phyloP scores from a whole-genome alignment of 2,797 vertebrate species.

The Sebastes diaconus region DNA sequence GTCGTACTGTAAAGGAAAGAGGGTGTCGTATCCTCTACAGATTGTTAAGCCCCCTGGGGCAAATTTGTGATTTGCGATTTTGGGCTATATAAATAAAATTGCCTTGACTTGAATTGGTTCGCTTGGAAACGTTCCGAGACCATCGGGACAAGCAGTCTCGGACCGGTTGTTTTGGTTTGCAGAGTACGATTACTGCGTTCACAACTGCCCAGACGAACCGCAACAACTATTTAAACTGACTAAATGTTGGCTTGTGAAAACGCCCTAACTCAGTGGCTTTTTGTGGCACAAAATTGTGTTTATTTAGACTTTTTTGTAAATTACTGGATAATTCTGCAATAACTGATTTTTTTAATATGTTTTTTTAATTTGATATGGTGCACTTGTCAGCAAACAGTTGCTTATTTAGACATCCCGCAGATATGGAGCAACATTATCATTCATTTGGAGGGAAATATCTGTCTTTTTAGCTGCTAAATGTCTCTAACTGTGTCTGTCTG shows the following conservation, averaged over 20 bases:
- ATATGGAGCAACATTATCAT: neutral
- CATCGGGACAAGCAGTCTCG: too few relatives aligned
- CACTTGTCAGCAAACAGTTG: neutral
- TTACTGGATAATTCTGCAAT: neutral
- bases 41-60: too few relatives aligned
- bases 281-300: neutral
- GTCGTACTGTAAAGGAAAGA: too few relatives aligned
- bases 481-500: neutral
- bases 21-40: too few relatives aligned
- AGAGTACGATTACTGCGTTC: rapidly evolving
- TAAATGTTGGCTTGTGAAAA: too few relatives aligned
- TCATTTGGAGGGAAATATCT: neutral
- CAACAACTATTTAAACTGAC: too few relatives aligned
- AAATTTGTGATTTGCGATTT: too few relatives aligned
- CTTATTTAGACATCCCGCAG: neutral
- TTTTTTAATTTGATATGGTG: neutral
- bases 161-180: too few relatives aligned
- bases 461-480: neutral
- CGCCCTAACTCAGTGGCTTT: neutral
- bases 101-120: too few relatives aligned
- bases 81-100: too few relatives aligned
- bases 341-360: neutral
- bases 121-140: too few relatives aligned
- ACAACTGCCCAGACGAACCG: too few relatives aligned
- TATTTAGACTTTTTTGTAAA: neutral